Evolutionary conservation across 2,888 invertebrate species (phyloP).

Genomic region (Steinernema hermaphroditum): DNA sequence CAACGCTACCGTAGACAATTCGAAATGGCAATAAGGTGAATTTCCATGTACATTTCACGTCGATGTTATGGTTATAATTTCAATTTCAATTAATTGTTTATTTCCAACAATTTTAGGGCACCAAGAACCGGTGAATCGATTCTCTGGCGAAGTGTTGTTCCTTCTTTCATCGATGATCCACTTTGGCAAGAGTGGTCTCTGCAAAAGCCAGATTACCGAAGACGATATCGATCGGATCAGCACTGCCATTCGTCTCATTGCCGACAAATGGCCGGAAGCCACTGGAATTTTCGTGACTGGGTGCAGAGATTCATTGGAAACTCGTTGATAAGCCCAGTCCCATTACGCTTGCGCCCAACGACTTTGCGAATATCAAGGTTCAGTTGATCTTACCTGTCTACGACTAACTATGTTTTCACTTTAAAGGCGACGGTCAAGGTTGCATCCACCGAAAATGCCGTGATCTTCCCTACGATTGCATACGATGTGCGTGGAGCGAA

Average conservation of each 20-base stretch:
- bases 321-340: slow-evolving; percentile 95
- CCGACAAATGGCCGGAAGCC: slow-evolving; percentile 73
- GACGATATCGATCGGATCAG: slow-evolving; percentile 80
- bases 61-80: not conserved
- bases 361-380: slow-evolving; percentile 96
- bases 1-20: slow-evolving; percentile 44
- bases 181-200: slow-evolving; percentile 76
- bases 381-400: no score
- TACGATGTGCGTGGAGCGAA: slow-evolving; percentile 92
- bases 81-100: no score
- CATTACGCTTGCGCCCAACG: slow-evolving; percentile 90
- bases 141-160: slow-evolving; percentile 79
- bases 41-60: not conserved
- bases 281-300: slow-evolving; percentile 76
- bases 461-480: slow-evolving; percentile 98
- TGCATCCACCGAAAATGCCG: slow-evolving; percentile 98
- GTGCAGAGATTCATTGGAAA: slow-evolving; percentile 82
- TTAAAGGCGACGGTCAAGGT: slow-evolving; percentile 71
- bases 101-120: slow-evolving; percentile 38
- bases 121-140: slow-evolving; percentile 47
- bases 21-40: slow-evolving; percentile 35
- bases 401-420: no score
- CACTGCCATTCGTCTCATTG: slow-evolving; percentile 69
- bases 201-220: slow-evolving; percentile 77
- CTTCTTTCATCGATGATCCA: slow-evolving; percentile 84